Percentiles rank a stretch among this genome's conserved stretches.
Evolutionary conservation across 1,140 invertebrate species (phyloP).

Genomic region (Anastrepha ludens): DNA sequence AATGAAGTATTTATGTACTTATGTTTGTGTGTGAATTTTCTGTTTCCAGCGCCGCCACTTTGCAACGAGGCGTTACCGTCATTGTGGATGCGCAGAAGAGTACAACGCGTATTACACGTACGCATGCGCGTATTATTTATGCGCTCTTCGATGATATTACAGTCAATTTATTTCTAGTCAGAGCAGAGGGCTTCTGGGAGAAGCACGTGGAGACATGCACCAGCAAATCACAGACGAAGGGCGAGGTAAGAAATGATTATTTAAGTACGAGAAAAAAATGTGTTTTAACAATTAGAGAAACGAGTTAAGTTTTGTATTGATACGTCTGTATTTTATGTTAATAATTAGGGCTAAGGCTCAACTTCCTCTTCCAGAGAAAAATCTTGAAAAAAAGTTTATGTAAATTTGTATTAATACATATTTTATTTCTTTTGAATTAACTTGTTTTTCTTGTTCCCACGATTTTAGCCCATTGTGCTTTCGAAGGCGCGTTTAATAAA

Average conservation of each 20-base stretch:
- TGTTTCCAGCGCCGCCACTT: constrained; percentile 62
- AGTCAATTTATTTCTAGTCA: constrained; percentile 78
- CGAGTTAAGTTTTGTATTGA: neutral
- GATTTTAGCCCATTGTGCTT: constrained; percentile 79
- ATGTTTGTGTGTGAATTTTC: neutral
- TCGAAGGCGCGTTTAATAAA: constrained; percentile 81
- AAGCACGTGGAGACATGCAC: constrained; percentile 84
- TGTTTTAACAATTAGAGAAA: constrained; percentile 23
- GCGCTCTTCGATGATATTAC: constrained; percentile 76
- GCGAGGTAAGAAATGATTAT: constrained; percentile 76
- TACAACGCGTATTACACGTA: constrained; percentile 79
- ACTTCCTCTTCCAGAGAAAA: neutral
- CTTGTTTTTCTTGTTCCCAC: constrained; percentile 8
- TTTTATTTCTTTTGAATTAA: neutral
- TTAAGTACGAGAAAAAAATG: constrained; percentile 4
- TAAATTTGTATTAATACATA: neutral
- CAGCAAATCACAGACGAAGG: constrained; percentile 78
- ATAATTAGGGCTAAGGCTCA: neutral
- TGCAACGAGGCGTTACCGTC: constrained; percentile 77
- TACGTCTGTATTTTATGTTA: neutral
- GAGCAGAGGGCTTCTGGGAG: constrained; percentile 85
- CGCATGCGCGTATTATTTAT: constrained; percentile 78
- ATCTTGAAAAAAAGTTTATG: neutral
- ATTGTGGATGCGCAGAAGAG: constrained; percentile 81
- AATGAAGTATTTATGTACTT: too few relatives aligned